Evolutionary conservation across 2,888 invertebrate species (phyloP), one percentile per base, ranked within the genome.

Genomic region (Esperia sulphurella): DNA sequence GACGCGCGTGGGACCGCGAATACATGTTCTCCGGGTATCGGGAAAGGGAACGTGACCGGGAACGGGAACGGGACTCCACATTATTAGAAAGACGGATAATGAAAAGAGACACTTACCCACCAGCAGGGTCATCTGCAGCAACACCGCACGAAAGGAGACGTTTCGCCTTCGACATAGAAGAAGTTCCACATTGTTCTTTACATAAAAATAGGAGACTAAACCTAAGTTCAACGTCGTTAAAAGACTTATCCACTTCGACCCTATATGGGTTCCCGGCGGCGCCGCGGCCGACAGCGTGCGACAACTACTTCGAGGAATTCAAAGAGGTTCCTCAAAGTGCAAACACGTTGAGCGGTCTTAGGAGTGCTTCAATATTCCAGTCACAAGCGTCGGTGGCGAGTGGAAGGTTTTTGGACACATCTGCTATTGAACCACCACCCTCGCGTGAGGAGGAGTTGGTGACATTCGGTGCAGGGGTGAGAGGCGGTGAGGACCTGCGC

Each of bases 401-500:
- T 51, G 92, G 93, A 2, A 92, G 93, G 64, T 94, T 94, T 57
- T 85, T 94, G 54, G 94, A 91, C 49, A 93, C 93, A 37, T 93
- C 94, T 28, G 91, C 91, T 33, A 89, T 92, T 38, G 93, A 92
- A 54, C 92, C 92, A 46, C 91, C 93, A 9, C 92, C 92, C 38
- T 91, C 93, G 1, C 89, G 91, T 43, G 91, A 92, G 54, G 93
- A 93, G 57, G 94, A 94, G 63, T 91, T 94, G 68, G 93, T 94
- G 41, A 93, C 94, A 9, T 94, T 94, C 69, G 93, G 94, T 63
- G 86, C 92, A 48, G 93, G 93, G 35, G 91, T 91, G 41, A 64
- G 83, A 43, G 74, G 63, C 1, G 54, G 83, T 1, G 55, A 83
- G 14, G 74, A 75, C 3, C 53, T 75, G 44, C 72, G 88, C 47